Base-by-base conservation (phyloP, 2,113 vertebrate genomes). In the Anthoscopus minutus region DNA sequence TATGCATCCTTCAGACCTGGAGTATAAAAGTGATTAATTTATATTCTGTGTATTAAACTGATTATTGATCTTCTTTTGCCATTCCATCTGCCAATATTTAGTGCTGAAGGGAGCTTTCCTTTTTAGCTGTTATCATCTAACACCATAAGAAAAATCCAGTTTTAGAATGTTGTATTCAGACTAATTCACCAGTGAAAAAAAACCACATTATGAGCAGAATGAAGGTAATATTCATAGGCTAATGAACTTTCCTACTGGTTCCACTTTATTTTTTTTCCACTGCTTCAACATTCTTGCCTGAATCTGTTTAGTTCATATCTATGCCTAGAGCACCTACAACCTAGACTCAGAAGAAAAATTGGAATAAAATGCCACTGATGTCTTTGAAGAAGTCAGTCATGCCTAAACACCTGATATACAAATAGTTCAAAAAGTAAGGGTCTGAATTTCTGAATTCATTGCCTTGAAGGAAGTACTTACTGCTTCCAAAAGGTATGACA, bases 81-180 rank as follows among this genome's bases (percentile, higher is more conserved):
- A 13, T 95, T 92, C 79, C 37, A 60, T 82, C 67, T 94, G 61
- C 80, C 89, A 96, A 58, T 95, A 88, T 77, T 92, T 82, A 89
- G 44, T 83, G 15, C 73, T 89, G 65, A 70, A 44, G 28, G 45
- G 9, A 86, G 92, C 11, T 13, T 71, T 92, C 4, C 60, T 96
- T 93, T 92, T 48, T 54, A 91, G 31, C 23, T 85, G 15, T n/a
- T 65, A 53, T 37, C 48, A 81, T 74, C n/a, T 73, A 80, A 95
- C 87, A 94, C 42, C 64, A 51, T 25, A 60, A 72, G 31, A 67
- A 89, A 92, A 79, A 81, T 30, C 40, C 8, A 37, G 22, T 23
- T 71, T 93, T 44, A 89, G 35, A 58, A 69, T 44, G 45, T 86
- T 28, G 21, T 48, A 73, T 90, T 86, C 81, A 65, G 91, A 94